Evolutionary conservation across 2,797 vertebrate species (phyloP).

Genomic region (Limosa lapponica): DNA sequence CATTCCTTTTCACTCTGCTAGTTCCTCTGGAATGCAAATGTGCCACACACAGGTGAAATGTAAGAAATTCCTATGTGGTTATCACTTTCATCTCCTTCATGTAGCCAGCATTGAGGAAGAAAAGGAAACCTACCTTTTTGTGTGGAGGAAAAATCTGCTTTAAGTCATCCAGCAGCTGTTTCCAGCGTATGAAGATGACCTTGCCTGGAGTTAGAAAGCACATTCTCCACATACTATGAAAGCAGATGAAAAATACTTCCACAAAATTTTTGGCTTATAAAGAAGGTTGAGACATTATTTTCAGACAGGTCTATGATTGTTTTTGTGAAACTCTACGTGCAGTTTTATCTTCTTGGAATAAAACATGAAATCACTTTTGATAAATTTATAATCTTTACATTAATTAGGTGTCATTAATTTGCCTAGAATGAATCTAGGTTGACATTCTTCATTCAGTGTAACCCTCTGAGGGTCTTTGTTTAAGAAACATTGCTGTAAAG

Average conservation of each 20-base stretch:
- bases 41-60: background rate
- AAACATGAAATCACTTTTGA: background rate
- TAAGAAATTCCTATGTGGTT: background rate
- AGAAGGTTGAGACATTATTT: background rate
- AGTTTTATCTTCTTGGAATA: background rate
- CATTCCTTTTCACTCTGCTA: background rate
- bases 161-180: background rate
- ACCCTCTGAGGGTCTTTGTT: background rate
- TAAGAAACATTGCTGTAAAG: slow-evolving; percentile 6
- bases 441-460: background rate
- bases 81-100: background rate
- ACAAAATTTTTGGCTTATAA: background rate
- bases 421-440: background rate
- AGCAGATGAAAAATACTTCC: background rate
- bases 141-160: background rate
- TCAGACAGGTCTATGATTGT: background rate
- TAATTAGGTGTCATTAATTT: background rate
- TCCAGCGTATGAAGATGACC: background rate
- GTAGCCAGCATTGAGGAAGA: background rate
- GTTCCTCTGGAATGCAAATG: background rate
- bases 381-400: background rate
- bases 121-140: background rate
- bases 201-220: background rate
- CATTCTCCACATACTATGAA: background rate
- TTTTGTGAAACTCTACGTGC: background rate